These are phyloP conservation scores for Ophthalmolycus amberensis DNA, from an alignment of 2,113 vertebrate species.

Conservation along the genomic window DNA sequence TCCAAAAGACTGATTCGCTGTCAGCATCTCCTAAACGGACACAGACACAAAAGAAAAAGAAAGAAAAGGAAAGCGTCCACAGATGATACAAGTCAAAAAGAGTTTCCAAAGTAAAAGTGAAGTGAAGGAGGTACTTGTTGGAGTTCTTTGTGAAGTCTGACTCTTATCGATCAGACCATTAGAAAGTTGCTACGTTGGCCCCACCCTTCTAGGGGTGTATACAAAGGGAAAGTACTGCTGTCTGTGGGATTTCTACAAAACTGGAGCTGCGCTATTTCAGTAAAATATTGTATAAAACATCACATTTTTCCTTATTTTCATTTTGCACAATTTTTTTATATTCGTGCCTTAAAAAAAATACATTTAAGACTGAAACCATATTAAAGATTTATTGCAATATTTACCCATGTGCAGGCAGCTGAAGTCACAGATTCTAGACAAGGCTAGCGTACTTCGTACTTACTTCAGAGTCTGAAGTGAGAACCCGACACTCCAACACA, in stretches of 20 bases:
- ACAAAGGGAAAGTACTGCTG: not conserved
- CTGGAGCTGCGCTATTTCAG: not conserved
- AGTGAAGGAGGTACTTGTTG: not conserved
- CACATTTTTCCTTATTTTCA: not conserved
- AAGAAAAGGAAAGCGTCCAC: not conserved
- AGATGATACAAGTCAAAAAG: not conserved
- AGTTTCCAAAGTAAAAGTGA: not conserved
- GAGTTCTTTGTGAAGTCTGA: constrained; percentile 10
- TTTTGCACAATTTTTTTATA: not conserved
- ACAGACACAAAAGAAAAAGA: not conserved
- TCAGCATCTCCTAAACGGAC: not conserved
- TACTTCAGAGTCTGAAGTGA: not conserved
- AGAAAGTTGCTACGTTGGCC: not conserved
- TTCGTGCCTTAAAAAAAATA: not conserved
- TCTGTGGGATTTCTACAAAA: not conserved
- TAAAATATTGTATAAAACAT: not conserved
- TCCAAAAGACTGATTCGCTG: constrained; percentile 9
- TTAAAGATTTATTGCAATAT: not conserved
- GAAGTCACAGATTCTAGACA: not conserved
- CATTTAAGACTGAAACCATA: constrained; percentile 8
- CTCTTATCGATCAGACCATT: constrained; percentile 11
- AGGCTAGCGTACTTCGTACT: not conserved
- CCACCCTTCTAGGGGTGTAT: constrained; percentile 21
- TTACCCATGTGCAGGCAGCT: not conserved
- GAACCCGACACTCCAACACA: not conserved